Evolutionary conservation across 1,140 invertebrate genomes (phyloP).

Genomic region (Pollicipes pollicipes): DNA sequence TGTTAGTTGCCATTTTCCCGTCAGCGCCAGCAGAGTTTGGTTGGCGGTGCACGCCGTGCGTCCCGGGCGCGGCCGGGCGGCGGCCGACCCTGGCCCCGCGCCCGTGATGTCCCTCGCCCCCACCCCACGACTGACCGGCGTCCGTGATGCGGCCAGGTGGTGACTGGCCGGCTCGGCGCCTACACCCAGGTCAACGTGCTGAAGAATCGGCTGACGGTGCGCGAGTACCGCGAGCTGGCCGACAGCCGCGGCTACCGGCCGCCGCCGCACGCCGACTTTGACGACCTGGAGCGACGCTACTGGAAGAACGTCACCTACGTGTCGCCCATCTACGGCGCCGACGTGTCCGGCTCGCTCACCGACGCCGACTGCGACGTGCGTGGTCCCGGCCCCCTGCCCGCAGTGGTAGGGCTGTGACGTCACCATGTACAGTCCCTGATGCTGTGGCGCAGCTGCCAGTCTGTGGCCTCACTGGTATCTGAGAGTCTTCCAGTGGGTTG

Average conservation of each 20-base stretch:
- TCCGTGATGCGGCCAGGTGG: constrained; percentile 27
- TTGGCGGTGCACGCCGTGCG: background rate
- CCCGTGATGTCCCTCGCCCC: no score
- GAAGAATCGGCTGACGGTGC: constrained; percentile 73
- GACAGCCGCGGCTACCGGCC: constrained; percentile 47
- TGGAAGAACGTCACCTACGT: constrained; percentile 92
- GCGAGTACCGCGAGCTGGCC: constrained; percentile 73
- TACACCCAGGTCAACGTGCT: constrained; percentile 94
- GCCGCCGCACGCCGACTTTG: constrained; percentile 71
- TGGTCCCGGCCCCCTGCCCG: background rate
- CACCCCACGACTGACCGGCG: no score
- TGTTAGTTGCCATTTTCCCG: no score
- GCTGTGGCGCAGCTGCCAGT: no score
- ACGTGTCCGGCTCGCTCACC: constrained; percentile 86
- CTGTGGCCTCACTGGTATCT: no score
- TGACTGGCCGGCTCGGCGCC: constrained; percentile 76
- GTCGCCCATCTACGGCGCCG: constrained; percentile 87
- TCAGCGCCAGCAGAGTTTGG: no score
- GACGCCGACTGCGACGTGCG: constrained; percentile 57
- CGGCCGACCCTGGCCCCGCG: no score
- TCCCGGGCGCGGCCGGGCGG: no score
- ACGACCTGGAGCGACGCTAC: constrained; percentile 88
- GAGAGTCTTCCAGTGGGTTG: no score
- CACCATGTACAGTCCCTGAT: no score
- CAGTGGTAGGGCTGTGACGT: no score